Evolutionary conservation across 2,888 invertebrate species (phyloP).

Genomic region (Choristoneura rosaceana): DNA sequence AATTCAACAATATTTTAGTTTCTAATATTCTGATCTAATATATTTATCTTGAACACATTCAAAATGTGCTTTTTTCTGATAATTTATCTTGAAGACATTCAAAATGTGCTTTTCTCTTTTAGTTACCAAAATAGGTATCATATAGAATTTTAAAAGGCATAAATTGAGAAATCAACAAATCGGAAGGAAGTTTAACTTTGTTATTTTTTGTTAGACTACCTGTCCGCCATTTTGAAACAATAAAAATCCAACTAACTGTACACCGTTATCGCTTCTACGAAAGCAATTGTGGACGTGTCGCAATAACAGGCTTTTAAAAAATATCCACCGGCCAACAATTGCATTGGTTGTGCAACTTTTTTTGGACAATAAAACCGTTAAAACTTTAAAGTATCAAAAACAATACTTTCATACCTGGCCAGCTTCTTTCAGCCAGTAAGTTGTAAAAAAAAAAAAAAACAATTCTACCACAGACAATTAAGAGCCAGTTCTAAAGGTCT

Average conservation of each 20-base stretch:
- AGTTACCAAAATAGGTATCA: too few relatives aligned
- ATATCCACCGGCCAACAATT: conserved; percentile 52
- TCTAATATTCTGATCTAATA: too few relatives aligned
- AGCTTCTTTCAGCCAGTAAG: conserved; percentile 14
- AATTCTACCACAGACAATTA: conserved; percentile 15
- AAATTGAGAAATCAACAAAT: background rate
- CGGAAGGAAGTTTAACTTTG: background rate
- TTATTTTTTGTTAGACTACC: conserved; percentile 8
- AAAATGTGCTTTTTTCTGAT: too few relatives aligned
- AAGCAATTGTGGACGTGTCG: conserved; percentile 27
- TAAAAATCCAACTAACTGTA: conserved; percentile 16
- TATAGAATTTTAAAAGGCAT: too few relatives aligned
- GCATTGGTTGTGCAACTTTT: conserved; percentile 70
- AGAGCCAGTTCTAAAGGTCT: conserved; percentile 22
- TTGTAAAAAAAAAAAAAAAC: conserved; percentile 22
- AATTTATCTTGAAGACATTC: too few relatives aligned
- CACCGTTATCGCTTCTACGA: conserved; percentile 31
- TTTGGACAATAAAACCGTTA: conserved; percentile 66
- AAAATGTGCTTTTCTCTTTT: too few relatives aligned
- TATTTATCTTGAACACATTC: too few relatives aligned
- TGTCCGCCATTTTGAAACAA: conserved; percentile 19
- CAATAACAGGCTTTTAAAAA: conserved; percentile 34
- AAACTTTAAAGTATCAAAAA: conserved; percentile 56
- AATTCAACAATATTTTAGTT: background rate
- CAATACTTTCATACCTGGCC: conserved; percentile 71